Evolutionary conservation across 2,797 vertebrate species (phyloP).

Genomic region (Pseudochirops corinnae): DNA sequence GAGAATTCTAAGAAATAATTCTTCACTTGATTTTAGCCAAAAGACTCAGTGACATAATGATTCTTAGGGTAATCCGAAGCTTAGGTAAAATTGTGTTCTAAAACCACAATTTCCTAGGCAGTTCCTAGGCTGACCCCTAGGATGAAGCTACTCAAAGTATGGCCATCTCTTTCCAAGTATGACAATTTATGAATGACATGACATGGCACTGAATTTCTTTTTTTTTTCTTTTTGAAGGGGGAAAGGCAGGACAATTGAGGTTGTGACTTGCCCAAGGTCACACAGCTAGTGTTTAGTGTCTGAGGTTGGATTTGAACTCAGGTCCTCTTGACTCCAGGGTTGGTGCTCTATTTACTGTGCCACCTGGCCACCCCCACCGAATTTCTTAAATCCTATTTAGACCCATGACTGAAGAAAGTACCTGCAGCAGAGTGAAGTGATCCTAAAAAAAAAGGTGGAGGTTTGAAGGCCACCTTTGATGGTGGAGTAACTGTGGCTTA

Average conservation of each 20-base stretch:
- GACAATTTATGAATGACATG: background rate
- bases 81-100: constrained; percentile 27
- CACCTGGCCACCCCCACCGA: background rate
- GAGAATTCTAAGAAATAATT: constrained; percentile 54
- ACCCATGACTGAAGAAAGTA: background rate
- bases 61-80: background rate
- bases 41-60: background rate
- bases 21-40: background rate
- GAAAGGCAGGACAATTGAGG: no score
- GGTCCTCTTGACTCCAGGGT: no score
- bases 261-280: no score
- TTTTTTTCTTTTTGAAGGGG: no score
- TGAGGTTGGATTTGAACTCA: no score
- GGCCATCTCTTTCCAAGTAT: background rate
- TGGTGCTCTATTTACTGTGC: no score
- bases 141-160: constrained; percentile 30
- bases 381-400: background rate
- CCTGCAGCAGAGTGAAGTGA: constrained; percentile 23
- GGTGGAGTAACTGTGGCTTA: constrained; percentile 79
- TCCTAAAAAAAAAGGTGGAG: background rate
- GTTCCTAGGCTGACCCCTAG: background rate
- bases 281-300: no score
- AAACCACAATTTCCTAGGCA: background rate
- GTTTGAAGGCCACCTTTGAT: background rate
- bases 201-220: background rate